A percentile compares a stretch with the other conserved stretches of the same genome.
Evolutionary conservation across 2,113 vertebrate genomes (phyloP).

Genomic region (Ceyx margarethae): DNA sequence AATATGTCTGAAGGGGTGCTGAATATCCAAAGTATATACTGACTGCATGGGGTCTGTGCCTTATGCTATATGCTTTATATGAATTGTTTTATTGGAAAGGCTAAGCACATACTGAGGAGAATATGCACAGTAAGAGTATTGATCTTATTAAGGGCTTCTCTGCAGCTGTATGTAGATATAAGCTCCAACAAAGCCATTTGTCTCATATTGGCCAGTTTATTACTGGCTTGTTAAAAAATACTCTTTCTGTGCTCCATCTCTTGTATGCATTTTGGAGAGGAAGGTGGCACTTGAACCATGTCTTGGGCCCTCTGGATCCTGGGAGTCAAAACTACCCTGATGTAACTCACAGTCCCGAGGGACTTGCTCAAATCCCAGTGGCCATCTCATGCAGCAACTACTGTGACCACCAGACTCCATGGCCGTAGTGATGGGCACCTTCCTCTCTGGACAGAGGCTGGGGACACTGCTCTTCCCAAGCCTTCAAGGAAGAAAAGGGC

Average conservation of each 20-base stretch:
- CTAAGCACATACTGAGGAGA: not conserved
- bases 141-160: constrained; percentile 12
- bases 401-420: not conserved
- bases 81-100: constrained; percentile 1
- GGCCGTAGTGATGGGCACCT: not conserved
- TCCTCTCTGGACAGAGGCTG: not conserved
- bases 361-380: rapidly evolving
- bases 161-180: not conserved
- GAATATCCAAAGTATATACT: not conserved
- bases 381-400: rapidly evolving
- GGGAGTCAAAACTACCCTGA: not conserved
- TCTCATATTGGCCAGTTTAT: not conserved
- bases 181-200: not conserved
- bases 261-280: not conserved
- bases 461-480: not conserved
- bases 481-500: not conserved
- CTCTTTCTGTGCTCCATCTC: not conserved
- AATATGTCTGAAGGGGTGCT: not conserved
- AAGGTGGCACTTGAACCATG: not conserved
- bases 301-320: not conserved
- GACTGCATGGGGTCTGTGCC: not conserved
- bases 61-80: not conserved
- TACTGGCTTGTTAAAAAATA: not conserved
- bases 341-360: not conserved
- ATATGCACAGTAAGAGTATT: not conserved